These are phyloP conservation scores for Potorous gilbertii DNA, from an alignment of 2,797 vertebrate species.

Conservation along the genomic window DNA sequence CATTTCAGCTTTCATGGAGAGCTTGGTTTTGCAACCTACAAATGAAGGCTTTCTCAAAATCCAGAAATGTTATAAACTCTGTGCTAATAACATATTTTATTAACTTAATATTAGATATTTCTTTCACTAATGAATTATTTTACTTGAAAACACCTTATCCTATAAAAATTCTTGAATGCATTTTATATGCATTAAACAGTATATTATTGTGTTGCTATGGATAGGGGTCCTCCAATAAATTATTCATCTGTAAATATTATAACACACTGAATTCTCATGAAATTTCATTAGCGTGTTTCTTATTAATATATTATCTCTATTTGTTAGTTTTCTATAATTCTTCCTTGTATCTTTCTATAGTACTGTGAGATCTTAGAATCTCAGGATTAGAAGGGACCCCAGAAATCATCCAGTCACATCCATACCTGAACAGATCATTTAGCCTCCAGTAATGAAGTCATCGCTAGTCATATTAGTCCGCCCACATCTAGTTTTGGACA, in stretches of 20 bases:
- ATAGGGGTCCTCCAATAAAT: constrained; percentile 22
- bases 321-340: neutral
- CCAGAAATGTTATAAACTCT: constrained; percentile 30
- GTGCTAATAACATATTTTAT: constrained; percentile 46
- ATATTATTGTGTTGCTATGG: constrained; percentile 5
- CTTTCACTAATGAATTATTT: constrained; percentile 48
- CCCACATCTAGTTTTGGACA: neutral
- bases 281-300: neutral
- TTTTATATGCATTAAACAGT: constrained; percentile 48
- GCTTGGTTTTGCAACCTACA: constrained; percentile 53
- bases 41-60: constrained; percentile 49
- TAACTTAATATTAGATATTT: constrained; percentile 42
- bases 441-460: neutral
- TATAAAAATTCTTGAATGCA: constrained; percentile 27
- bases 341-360: neutral
- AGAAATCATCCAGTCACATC: neutral
- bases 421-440: neutral
- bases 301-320: neutral
- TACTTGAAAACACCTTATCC: neutral
- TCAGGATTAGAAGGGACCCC: neutral
- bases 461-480: neutral
- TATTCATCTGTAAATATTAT: constrained; percentile 47
- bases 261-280: constrained; percentile 15
- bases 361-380: neutral
- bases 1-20: constrained; percentile 49